Evolutionary conservation across 2,888 invertebrate genomes (phyloP).

Genomic region (Rhimphoctona megacephalus): DNA sequence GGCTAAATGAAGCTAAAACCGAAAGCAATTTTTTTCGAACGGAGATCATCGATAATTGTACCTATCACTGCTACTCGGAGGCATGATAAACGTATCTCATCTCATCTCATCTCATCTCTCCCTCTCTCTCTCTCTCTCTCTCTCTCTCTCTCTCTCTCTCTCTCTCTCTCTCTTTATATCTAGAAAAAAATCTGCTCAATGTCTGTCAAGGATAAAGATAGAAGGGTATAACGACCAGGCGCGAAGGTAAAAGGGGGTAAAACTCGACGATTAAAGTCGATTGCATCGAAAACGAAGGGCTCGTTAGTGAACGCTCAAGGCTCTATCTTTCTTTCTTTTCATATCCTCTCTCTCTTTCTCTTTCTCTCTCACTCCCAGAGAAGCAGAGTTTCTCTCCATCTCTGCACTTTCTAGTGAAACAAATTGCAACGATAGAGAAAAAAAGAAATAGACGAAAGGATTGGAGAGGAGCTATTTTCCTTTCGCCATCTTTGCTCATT

Average conservation of each 20-base stretch:
- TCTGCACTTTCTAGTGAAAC: constrained; percentile 1
- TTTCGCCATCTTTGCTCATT: constrained; percentile 19
- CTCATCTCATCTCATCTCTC: too few species aligned
- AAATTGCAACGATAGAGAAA: constrained; percentile 1
- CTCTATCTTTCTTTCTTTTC: background rate
- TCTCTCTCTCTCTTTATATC: background rate
- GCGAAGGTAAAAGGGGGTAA: background rate
- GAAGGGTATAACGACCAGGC: background rate
- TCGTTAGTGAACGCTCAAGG: constrained; percentile 55
- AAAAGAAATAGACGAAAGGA: background rate
- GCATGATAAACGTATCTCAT: too few species aligned
- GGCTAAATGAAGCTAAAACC: background rate
- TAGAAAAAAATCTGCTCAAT: too few species aligned
- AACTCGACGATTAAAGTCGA: constrained; percentile 55
- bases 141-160: background rate
- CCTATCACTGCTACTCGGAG: background rate
- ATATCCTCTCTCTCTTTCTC: constrained; percentile 1
- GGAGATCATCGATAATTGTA: background rate
- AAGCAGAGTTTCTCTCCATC: background rate
- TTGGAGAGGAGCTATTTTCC: constrained; percentile 24
- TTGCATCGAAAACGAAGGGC: constrained; percentile 61
- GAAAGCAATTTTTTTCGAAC: background rate
- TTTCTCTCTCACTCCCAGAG: background rate
- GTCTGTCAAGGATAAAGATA: too few species aligned
- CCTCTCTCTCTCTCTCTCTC: background rate